Evolutionary conservation across 2,113 vertebrate species (phyloP).

Genomic region (Epinephelus moara): DNA sequence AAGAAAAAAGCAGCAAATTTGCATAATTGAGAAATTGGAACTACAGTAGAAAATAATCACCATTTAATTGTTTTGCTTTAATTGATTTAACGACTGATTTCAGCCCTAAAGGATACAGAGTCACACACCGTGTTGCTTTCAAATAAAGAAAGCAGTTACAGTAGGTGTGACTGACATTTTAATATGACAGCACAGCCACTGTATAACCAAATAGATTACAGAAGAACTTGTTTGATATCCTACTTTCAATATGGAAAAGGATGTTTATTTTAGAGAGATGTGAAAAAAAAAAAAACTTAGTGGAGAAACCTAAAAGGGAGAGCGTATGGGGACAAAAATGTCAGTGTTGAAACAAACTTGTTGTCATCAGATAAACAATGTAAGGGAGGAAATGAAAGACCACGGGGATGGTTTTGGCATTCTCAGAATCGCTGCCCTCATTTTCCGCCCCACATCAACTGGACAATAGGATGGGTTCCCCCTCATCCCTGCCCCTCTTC

Average conservation of each 20-base stretch:
- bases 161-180: neutral
- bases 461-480: slow-evolving; percentile 79
- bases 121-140: neutral
- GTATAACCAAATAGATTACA: neutral
- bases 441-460: slow-evolving; percentile 85
- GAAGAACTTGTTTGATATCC: slow-evolving; percentile 12
- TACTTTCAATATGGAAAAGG: neutral
- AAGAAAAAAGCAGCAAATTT: neutral
- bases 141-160: neutral
- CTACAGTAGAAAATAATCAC: neutral
- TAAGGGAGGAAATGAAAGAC: slow-evolving; percentile 4
- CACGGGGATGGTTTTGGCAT: slow-evolving; percentile 47
- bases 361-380: slow-evolving; percentile 20
- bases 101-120: neutral
- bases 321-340: neutral
- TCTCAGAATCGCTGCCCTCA: slow-evolving; percentile 77
- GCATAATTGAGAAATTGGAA: neutral
- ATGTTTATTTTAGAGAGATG: slow-evolving; percentile 13
- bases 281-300: neutral
- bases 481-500: slow-evolving; percentile 22
- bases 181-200: neutral
- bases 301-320: neutral
- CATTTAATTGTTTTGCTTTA: neutral
- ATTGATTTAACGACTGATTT: neutral
- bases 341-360: slow-evolving; percentile 13